Base-by-base conservation (phyloP, 2,797 vertebrate species). In the Eurystomus glaucurus region DNA sequence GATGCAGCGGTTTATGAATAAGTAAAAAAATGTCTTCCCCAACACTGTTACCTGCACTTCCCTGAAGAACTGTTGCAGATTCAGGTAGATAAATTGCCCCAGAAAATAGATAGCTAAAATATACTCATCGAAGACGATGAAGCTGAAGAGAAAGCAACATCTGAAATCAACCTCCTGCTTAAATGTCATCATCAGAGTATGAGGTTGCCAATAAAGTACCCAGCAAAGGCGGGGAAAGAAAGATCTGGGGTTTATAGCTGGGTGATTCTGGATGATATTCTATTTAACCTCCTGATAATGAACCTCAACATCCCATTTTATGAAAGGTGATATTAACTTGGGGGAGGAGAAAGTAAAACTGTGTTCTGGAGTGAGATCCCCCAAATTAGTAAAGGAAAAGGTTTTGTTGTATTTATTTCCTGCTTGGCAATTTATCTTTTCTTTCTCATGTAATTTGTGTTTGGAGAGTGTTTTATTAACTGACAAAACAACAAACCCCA, bases 1-100 rank as follows among this genome's bases (percentile, higher is more conserved):
- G 86, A 79, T 60, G 48, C 61, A 94, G 45, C 25, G 28, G 19
- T 85, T 97, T 76, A 68, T 65, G 76, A 93, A 95, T 96, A 91
- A 93, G 8, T 37, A 35, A 94, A 85, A 65, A 85, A 64, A 39
- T 69, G n/a, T 57, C 60, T 94, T 93, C 75, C 57, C 28, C 45
- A 46, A 20, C 66, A 52, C 29, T 43, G 14, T 74, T 92, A 85
- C 76, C 35, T 95, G 19, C 62, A 51, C 58, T 92, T 95, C 37
- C 80, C 86, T 85, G 69, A 89, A 91, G 75, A 91, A 12, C 39
- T 91, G 29, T 85, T 94, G 71, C 75, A 87, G 85, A 93, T 79
- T 90, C 6, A 8, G 48, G n/a, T 78, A 45, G 48, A 88, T 58
- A 93, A 75, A 82, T 43, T 22, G 46, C 50, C 18, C 0, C 16